Evolutionary conservation across 2,113 vertebrate genomes (phyloP).

Genomic region (Vidua chalybeata): DNA sequence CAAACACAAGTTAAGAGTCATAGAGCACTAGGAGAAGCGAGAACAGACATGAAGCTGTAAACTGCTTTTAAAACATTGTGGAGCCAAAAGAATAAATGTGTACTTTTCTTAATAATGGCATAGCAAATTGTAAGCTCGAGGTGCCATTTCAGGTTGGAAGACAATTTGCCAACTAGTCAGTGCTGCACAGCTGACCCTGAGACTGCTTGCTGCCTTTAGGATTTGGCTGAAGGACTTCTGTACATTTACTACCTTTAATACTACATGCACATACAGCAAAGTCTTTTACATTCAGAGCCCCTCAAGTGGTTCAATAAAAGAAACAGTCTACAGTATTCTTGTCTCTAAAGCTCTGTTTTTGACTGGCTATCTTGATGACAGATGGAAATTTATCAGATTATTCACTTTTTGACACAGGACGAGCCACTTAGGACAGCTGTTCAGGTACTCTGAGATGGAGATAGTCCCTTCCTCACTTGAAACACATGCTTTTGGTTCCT

Average conservation of each 20-base stretch:
- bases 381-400: background rate
- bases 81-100: background rate
- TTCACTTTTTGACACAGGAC: background rate
- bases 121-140: background rate
- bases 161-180: background rate
- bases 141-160: background rate
- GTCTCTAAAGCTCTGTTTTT: background rate
- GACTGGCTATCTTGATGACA: background rate
- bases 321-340: background rate
- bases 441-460: background rate
- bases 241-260: background rate
- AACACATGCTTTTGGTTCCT: background rate
- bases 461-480: background rate
- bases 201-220: background rate
- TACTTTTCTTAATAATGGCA: background rate
- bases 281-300: background rate
- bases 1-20: background rate
- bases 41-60: background rate
- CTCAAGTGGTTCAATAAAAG: background rate
- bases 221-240: background rate
- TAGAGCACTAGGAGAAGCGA: background rate
- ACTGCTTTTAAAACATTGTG: background rate
- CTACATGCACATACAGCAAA: fast-evolving
- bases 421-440: background rate
- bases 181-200: background rate